These are phyloP conservation scores for Gryllus bimaculatus DNA, from an alignment of 1,140 invertebrate species.

Conservation along the genomic window DNA sequence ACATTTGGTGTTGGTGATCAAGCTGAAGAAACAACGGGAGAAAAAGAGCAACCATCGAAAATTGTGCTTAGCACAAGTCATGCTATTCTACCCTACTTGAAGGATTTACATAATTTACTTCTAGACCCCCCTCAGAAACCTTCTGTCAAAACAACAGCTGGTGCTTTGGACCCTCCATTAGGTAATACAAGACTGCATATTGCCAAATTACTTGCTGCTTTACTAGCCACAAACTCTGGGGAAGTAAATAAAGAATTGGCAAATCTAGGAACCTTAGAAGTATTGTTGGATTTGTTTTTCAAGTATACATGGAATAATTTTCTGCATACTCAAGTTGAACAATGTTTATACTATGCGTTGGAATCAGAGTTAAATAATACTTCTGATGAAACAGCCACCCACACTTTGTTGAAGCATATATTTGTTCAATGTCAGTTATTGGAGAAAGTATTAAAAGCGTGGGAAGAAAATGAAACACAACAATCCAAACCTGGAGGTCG, in stretches of 20 bases:
- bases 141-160: slow-evolving; percentile 53
- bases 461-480: slow-evolving; percentile 49
- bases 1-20: slow-evolving; percentile 15
- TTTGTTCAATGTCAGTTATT: slow-evolving; percentile 56
- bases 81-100: slow-evolving; percentile 55
- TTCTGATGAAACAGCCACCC: slow-evolving; percentile 30
- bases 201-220: slow-evolving; percentile 56
- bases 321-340: slow-evolving; percentile 73
- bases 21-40: slow-evolving; percentile 29
- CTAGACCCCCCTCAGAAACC: slow-evolving; percentile 60
- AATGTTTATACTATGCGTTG: slow-evolving; percentile 59
- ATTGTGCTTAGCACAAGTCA: slow-evolving; percentile 47
- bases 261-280: slow-evolving; percentile 47
- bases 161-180: slow-evolving; percentile 57
- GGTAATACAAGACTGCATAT: slow-evolving; percentile 67
- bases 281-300: slow-evolving; percentile 70
- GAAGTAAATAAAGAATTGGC: slow-evolving; percentile 44
- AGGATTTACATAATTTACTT: slow-evolving; percentile 60
- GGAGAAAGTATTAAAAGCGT: slow-evolving; percentile 54
- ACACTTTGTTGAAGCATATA: slow-evolving; percentile 44
- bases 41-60: slow-evolving; percentile 40
- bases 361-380: slow-evolving; percentile 29
- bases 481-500: slow-evolving; percentile 42
- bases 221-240: slow-evolving; percentile 55
- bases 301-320: slow-evolving; percentile 81